A percentile compares a stretch with the other conserved stretches of the same genome.
Evolutionary conservation across 2,888 invertebrate species (phyloP).

Genomic region (Polydrusus tereticollis): DNA sequence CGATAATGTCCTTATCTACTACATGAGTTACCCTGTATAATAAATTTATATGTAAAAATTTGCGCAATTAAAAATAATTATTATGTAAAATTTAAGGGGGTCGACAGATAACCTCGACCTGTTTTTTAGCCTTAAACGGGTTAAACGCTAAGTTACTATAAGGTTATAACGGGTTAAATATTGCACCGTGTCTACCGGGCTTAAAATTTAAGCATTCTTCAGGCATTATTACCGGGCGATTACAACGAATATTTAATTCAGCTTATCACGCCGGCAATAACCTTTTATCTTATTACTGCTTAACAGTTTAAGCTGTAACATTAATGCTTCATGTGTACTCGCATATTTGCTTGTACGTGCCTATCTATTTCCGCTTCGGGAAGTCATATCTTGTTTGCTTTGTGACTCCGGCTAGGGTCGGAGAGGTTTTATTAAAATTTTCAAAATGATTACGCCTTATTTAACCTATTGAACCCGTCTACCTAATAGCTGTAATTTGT

Average conservation of each 20-base stretch:
- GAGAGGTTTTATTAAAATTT: not conserved
- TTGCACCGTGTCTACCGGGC: too few species aligned
- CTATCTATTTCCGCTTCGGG: constrained; percentile 10
- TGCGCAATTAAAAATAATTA: too few species aligned
- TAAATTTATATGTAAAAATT: too few species aligned
- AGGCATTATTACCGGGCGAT: not conserved
- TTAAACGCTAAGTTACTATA: too few species aligned
- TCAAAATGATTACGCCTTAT: not conserved
- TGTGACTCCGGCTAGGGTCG: not conserved
- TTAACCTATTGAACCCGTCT: not conserved
- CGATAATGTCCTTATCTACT: too few species aligned
- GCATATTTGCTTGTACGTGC: constrained; percentile 13
- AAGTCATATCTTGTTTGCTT: constrained; percentile 13
- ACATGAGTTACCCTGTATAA: too few species aligned
- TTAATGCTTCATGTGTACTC: constrained; percentile 17
- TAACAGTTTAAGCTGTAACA: constrained; percentile 6
- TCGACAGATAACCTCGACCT: too few species aligned
- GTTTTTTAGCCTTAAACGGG: too few species aligned
- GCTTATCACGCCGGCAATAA: constrained; percentile 17
- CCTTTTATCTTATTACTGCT: constrained; percentile 16
- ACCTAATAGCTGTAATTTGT: not conserved
- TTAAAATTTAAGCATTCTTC: not conserved
- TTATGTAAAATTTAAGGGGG: too few species aligned
- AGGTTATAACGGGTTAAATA: too few species aligned
- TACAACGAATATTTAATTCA: constrained; percentile 1